Base-by-base conservation (phyloP, 2,113 vertebrate genomes). In the Azemiops feae region DNA sequence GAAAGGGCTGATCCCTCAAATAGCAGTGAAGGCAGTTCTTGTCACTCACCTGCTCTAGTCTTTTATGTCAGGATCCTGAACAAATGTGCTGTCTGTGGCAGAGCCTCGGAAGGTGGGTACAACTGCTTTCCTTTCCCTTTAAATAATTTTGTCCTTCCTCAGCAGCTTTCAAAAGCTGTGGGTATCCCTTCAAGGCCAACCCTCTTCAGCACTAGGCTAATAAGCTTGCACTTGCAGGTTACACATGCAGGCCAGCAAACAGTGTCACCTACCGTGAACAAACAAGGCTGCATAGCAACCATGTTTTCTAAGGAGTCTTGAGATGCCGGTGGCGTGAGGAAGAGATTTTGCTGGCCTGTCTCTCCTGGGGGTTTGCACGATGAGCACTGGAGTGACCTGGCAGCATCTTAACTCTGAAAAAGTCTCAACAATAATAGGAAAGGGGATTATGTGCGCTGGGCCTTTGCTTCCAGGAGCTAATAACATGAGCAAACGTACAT, bases 251-350 rank as follows among this genome's bases (percentile, higher is more conserved):
- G 74, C 85, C 91, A 34, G 95, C 94, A 94, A 94, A 74, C 90
- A 93, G 90, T 93, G 94, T 88, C 94, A 94, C 94, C 81, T 54
- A 93, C 94, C 92, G 47, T 93, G 95, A 94, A 97, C 92, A 97
- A 98, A 98, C 97, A 97, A 96, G 94, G 96, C 97, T 97, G 97
- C 97, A 86, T 97, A 97, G 97, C 97, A 98, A 97, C 97, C 27
- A 10, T 87, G 92, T 69, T 94, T 95, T 87, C 93, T 58, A 94
- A 95, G 94, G 95, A 96, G 89, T 92, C 90, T 91, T 47, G 58
- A 94, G 91, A 1, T 0, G 22, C n/a, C 95, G 1, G 74, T 69
- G 93, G 90, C 69, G 88, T n/a, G 54, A 93, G 47, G 54, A 91
- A 10, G 92, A 94, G 45, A 34, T 90, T 69, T 92, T 88, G 50